Evolutionary conservation across 2,797 vertebrate species (phyloP), one percentile per base, ranked within the genome.

Genomic region (Pyrocephalus nanus): DNA sequence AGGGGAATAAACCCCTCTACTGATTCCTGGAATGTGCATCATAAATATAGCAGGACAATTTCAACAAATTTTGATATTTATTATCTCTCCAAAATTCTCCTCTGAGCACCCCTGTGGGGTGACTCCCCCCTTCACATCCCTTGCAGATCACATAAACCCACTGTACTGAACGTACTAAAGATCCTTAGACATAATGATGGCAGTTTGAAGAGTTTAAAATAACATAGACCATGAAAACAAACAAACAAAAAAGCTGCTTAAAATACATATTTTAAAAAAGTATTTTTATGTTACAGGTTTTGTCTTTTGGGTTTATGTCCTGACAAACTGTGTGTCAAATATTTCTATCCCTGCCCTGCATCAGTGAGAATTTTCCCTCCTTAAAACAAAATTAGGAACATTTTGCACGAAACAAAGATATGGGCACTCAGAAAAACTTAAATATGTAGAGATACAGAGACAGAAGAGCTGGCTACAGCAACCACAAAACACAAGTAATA

Each of bases 401-500:
- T 50, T 74, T 83, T 70, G 8, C 3, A 0, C 34, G 40, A 83
- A 83, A 65, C 0, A 1, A 90, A 71, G 11, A 50, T 3, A 53
- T 0, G 7, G 14, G 57, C 47, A 69, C 43, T 76, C 20, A 43
- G n/a, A 64, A 23, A 65, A 82, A 48, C 4, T 38, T 50, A 62
- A 86, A 38, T 65, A 69, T 69, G 12, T 64, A 42, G 67, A 57
- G 26, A 60, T 27, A 18, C 7, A 72, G 38, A 58, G 82, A 34
- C 30, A 90, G 65, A 81, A 91, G 48, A 79, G 27, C 27, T 55
- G 67, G 81, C 34, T 80, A 30, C 50, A 83, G 42, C 64, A 91
- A 74, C 18, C 65, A 83, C 42, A 83, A 91, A 92, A 61, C 76
- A 91, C 14, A 90, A 91, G 78, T 51, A 90, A 76, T 87, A 58